A percentile compares a stretch with the other conserved stretches of the same genome.
Conservation (phyloP, 2,113 vertebrate species). For the Amphiprion percula region DNA sequence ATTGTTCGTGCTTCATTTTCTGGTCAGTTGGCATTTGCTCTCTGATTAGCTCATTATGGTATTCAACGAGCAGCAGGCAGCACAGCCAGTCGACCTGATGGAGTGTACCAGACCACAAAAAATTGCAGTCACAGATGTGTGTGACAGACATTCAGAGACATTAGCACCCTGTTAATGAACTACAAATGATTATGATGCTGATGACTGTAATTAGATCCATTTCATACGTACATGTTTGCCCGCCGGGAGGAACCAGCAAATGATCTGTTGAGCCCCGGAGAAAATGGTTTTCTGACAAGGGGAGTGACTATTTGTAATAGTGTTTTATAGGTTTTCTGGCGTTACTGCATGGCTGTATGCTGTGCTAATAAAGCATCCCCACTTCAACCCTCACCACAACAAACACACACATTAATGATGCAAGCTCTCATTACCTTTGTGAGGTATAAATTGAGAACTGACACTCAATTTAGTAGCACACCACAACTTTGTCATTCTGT, state of each 20-base stretch:
- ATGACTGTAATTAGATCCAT: slow-evolving; percentile 65
- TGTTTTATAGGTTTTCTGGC: slow-evolving; percentile 14
- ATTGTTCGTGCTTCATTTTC: slow-evolving; percentile 59
- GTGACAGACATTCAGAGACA: slow-evolving; percentile 57
- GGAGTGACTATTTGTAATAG: slow-evolving; percentile 15
- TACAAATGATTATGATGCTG: slow-evolving; percentile 65
- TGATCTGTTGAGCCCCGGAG: slow-evolving; percentile 42
- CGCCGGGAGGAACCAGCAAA: slow-evolving; percentile 53
- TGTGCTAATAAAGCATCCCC: background rate
- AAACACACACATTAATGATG: slow-evolving; percentile 10
- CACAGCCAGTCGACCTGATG: slow-evolving; percentile 31
- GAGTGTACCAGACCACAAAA: slow-evolving; percentile 26
- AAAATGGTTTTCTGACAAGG: slow-evolving; percentile 47
- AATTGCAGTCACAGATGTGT: slow-evolving; percentile 51
- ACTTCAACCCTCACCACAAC: background rate
- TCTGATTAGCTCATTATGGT: slow-evolving; percentile 54
- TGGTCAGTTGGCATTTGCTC: slow-evolving; percentile 59
- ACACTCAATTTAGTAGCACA: slow-evolving; percentile 20
- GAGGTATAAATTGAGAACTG: slow-evolving; percentile 16
- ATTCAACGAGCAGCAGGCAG: slow-evolving; percentile 26
- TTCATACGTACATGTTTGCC: slow-evolving; percentile 56
- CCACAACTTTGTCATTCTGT: slow-evolving; percentile 14
- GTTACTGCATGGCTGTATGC: background rate
- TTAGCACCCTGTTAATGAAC: slow-evolving; percentile 71
- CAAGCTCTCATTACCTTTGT: slow-evolving; percentile 35